These are phyloP conservation scores for Nothura maculosa DNA, from an alignment of 2,797 vertebrate species.

Conservation along the genomic window DNA sequence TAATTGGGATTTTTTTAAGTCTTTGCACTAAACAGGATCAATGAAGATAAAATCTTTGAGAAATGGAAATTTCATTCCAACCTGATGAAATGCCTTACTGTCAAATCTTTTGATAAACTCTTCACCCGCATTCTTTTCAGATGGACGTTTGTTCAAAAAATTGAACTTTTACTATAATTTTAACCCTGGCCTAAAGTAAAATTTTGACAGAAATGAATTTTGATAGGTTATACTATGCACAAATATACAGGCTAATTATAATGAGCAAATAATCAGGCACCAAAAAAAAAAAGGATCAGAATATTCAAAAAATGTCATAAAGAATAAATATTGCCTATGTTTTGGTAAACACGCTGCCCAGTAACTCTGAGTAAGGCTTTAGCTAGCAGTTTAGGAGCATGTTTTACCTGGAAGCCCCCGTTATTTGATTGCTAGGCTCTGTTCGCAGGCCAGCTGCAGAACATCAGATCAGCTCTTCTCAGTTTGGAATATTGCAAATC, in stretches of 20 bases:
- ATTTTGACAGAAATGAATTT: not conserved
- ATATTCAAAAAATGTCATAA: not conserved
- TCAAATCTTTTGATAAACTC: not conserved
- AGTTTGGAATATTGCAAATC: not conserved
- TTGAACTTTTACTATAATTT: not conserved
- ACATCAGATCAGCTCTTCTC: not conserved
- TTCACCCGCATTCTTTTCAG: not conserved
- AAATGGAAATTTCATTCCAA: not conserved
- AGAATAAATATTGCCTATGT: not conserved
- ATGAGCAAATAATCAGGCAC: not conserved
- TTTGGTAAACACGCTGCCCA: conserved; percentile 14
- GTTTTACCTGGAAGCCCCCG: not conserved
- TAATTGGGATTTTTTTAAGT: not conserved
- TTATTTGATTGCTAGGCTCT: not conserved
- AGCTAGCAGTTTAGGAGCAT: not conserved
- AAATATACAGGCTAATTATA: not conserved
- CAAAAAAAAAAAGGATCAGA: not conserved
- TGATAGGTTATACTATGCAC: not conserved
- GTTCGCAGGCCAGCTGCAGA: not conserved
- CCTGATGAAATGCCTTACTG: not conserved
- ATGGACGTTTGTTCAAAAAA: not conserved
- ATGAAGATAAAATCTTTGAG: not conserved
- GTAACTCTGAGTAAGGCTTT: conserved; percentile 11
- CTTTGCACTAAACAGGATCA: not conserved
- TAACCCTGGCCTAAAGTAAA: not conserved